These are phyloP conservation scores for Salvelinus fontinalis DNA, from an alignment of 2,113 vertebrate species.

Conservation along the genomic window DNA sequence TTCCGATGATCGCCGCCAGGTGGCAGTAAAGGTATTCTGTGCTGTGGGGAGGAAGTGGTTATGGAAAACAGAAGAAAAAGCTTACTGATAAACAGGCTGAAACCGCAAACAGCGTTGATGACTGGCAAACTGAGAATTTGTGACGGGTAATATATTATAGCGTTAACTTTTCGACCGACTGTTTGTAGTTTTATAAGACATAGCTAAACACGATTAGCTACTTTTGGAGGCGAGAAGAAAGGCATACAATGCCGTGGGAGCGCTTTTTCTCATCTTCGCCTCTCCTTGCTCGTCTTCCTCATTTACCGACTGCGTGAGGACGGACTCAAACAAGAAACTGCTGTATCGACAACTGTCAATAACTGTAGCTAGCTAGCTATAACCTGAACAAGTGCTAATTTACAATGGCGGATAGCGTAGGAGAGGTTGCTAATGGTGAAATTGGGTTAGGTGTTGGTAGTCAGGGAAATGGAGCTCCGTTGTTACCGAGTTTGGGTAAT, in stretches of 20 bases:
- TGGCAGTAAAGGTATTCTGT: too few relatives aligned
- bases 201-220: background rate
- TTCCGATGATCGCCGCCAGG: too few relatives aligned
- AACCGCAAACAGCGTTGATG: conserved; percentile 14
- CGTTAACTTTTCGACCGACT: background rate
- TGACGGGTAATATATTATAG: background rate
- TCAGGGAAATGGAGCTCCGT: conserved; percentile 56
- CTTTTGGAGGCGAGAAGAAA: conserved; percentile 28
- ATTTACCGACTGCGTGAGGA: conserved; percentile 35
- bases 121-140: conserved; percentile 2
- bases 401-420: conserved; percentile 73
- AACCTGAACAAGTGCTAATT: conserved; percentile 16
- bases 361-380: conserved; percentile 19
- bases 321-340: conserved; percentile 9
- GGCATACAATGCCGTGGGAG: conserved; percentile 53
- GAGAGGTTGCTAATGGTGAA: conserved; percentile 53
- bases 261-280: conserved; percentile 27
- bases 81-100: conserved; percentile 11
- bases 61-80: background rate
- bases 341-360: conserved; percentile 40
- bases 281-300: conserved; percentile 20
- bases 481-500: conserved; percentile 61
- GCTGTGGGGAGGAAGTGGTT: conserved; percentile 22
- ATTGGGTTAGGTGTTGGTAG: conserved; percentile 46
- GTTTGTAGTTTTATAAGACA: background rate